Base-by-base conservation (phyloP, 2,797 vertebrate genomes). In the Parotocinclus haroldoi region DNA sequence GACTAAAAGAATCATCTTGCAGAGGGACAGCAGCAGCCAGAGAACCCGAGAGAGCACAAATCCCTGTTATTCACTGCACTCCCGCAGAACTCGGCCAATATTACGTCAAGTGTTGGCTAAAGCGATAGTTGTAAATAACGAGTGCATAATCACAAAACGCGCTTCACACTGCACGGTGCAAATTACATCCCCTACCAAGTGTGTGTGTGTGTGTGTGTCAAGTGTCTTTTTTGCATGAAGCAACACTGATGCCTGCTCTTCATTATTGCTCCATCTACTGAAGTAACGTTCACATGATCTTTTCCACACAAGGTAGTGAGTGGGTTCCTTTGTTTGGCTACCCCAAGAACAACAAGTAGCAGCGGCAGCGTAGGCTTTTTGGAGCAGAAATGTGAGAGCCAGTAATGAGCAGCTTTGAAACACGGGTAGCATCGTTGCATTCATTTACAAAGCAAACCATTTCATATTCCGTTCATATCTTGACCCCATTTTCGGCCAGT, bases 1-100 rank as follows among this genome's bases (percentile, higher is more conserved):
- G 7, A 19, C 51, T 66, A 69, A 71, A 69, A 66, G 63, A 71
- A 73, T 66, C 64, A 71, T 69, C 56, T 38, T 12, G 36, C 57
- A 62, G 63, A 66, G 44, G 58, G 14, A 48, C 49, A 67, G 60
- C 63, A 73, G 65, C 60, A 72, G 63, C 53, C 1, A 7, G n/a
- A 16, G 14, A 59, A 59, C 42, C 62, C 48, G 1, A 39, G 44
- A 38, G 10, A 17, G 51, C 40, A 36, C 14, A 48, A 53, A 70
- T 51, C 50, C 49, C 56, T 13, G 62, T 40, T 46, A 64, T 68
- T 68, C 48, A 76, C 62, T 54, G 54, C 0, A 48, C 54, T 69
- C 49, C 10, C 37, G 19, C 18, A 63, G 40, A 37, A 19, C n/a
- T 52, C 46, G 37, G 52, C 59, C 58, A 10, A 16, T 42, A 64